Base-by-base conservation (phyloP, 2,888 invertebrate species). In the Troilus luridus region DNA sequence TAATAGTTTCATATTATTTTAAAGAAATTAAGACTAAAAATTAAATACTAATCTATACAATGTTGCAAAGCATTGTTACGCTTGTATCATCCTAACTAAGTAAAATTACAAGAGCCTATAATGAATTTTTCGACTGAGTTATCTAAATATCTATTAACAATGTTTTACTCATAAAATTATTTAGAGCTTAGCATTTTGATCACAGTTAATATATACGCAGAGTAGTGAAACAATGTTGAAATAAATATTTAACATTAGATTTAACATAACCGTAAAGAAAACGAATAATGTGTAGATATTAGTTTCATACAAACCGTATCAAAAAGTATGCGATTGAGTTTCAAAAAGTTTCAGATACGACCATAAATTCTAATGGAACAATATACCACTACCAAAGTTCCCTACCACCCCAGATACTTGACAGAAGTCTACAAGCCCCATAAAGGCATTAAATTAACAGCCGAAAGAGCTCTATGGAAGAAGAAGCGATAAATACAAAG, bases 381-480 rank as follows among this genome's bases (percentile, higher is more conserved):
- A 77, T 41, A 77, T 17, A 77, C 72, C 8, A 77, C 72, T 41
- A 17, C 72, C 0, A 41, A 27, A 77, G 72, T 41, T 67, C 21
- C 21, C 81, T 11, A n/a, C n/a, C 56, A 54, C n/a, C 58, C n/a
- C 21, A 41, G 72, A 77, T 77, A 77, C 85, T 56, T 54, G 41
- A 81, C 54, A n/a, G 72, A 14, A 14, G 77, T 21, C 21, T 41
- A 85, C n/a, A n/a, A 54, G 11, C 6, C 56, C 56, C n/a, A 85
- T 85, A 85, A 85, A 85, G 56, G n/a, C 85, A 85, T 85, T 54
- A 58, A 85, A 85, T 85, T 58, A 85, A 54, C 56, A 54, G 7
- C 85, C 85, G 85, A 58, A 54, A 85, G 85, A 85, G 56, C 85
- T 56, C 7, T 14, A 58, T 85, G 41, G 41, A 41, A 85, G 85